These are phyloP conservation scores for Orthosia incerta DNA, from an alignment of 2,888 invertebrate species.

Conservation along the genomic window DNA sequence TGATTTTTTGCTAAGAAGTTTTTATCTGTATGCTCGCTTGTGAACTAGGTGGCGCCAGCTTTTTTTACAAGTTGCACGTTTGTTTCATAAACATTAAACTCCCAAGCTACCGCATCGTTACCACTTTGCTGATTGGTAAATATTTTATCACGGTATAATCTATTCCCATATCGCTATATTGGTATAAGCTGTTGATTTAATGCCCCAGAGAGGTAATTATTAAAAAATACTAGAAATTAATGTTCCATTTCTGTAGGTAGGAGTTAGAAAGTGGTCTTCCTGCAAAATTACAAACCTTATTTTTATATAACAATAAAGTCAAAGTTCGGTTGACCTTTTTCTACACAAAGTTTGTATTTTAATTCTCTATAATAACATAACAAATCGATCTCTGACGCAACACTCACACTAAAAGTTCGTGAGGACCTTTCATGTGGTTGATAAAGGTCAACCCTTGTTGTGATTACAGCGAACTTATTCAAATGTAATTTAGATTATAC, in stretches of 20 bases:
- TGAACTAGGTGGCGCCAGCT: too few relatives aligned
- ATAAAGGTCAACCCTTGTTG: constrained; percentile 58
- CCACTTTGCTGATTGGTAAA: too few relatives aligned
- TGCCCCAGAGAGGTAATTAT: background rate
- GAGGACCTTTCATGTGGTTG: constrained; percentile 34
- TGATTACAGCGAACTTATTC: constrained; percentile 61
- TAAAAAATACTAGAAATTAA: background rate
- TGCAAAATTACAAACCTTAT: background rate
- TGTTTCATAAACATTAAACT: too few relatives aligned
- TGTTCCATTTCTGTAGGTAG: background rate
- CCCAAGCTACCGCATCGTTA: too few relatives aligned
- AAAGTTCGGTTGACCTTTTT: background rate
- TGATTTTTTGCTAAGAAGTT: too few relatives aligned
- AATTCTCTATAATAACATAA: constrained; percentile 33
- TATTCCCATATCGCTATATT: too few relatives aligned
- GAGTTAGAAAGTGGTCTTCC: background rate
- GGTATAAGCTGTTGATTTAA: background rate
- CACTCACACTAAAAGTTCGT: constrained; percentile 36
- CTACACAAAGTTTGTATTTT: constrained; percentile 1
- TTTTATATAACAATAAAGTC: background rate
- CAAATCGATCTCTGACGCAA: constrained; percentile 40
- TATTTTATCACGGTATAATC: too few relatives aligned
- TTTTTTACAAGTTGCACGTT: too few relatives aligned
- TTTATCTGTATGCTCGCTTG: too few relatives aligned
- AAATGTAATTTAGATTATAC: constrained; percentile 67